Base-by-base conservation (phyloP, 2,797 vertebrate genomes). In the Pitangus sulphuratus region DNA sequence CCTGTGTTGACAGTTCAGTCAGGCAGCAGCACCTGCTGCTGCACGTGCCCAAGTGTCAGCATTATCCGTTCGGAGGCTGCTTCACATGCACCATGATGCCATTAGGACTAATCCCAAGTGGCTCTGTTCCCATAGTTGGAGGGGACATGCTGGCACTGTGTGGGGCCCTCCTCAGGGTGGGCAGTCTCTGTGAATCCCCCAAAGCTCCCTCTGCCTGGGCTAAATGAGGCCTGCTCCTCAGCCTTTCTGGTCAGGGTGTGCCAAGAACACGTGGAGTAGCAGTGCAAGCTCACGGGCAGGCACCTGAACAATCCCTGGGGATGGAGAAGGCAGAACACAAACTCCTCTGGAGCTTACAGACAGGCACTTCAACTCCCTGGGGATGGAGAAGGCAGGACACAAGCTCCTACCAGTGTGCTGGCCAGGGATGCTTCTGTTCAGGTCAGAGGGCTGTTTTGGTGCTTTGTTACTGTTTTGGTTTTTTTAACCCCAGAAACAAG, bases 211-310 rank as follows among this genome's bases (percentile, higher is more conserved):
- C 33, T 11, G 15, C 11, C 10, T 0, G 4, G 42, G 40, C n/a
- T 26, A 3, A 31, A 17, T 2, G 2, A 17, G 30, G 45, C 35
- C 45, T 17, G 31, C 44, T 69, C 31, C 39, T 37, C 33, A 21
- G 54, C 70, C 56, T 54, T 8, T 30, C 31, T 11, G 1, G 0
- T 8, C 44, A 14, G n/a, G 47, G 3, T 2, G 4, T 51, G 74
- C 77, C 42, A 53, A 60, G 47, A 47, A 78, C 19, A 15, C 0
- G 0, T 0, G 0, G 24, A 30, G 3, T 2, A 9, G 12, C 2
- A 1, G 24, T 4, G 15, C 51, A 12, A 31, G 24, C 1, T 9
- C 20, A 5, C 3, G 2, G n/a, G 33, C 2, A 33, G 30, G 50
- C n/a, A 57, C 20, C 22, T 44, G n/a, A 61, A 51, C 50, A 51